These are phyloP conservation scores for Teleopsis dalmanni DNA, from an alignment of 1,140 invertebrate genomes.

Conservation along the genomic window DNA sequence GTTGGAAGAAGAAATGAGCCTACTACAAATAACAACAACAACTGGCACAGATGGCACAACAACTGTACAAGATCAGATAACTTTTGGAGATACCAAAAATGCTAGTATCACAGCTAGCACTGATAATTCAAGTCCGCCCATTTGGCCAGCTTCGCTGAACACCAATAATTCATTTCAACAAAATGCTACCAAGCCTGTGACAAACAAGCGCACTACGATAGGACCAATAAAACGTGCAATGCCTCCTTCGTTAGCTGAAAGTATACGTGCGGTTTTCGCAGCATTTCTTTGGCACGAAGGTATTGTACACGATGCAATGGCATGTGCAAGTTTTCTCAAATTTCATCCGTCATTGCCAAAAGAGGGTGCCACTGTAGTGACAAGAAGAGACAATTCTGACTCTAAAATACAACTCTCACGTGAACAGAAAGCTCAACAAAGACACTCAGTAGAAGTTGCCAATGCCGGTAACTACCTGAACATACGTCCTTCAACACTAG, in stretches of 20 bases:
- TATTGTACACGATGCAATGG: conserved; percentile 95
- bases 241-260: conserved; percentile 88
- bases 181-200: not conserved
- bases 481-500: conserved; percentile 68
- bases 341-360: conserved; percentile 86
- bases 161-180: not conserved
- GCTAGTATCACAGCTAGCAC: conserved; percentile 13
- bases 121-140: conserved; percentile 16
- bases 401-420: conserved; percentile 29
- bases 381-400: conserved; percentile 45
- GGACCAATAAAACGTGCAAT: conserved; percentile 66
- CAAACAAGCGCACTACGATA: conserved; percentile 19
- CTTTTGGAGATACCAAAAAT: conserved; percentile 16
- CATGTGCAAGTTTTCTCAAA: conserved; percentile 90
- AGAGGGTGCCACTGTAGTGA: conserved; percentile 67
- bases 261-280: conserved; percentile 86
- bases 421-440: conserved; percentile 58
- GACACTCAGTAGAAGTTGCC: conserved; percentile 81
- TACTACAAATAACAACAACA: conserved; percentile 32
- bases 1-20: conserved; percentile 30
- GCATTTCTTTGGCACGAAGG: conserved; percentile 95
- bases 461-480: conserved; percentile 69
- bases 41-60: conserved; percentile 4
- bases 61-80: conserved; percentile 24
- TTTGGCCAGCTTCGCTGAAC: conserved; percentile 19